Base-by-base conservation (phyloP, 1,140 invertebrate genomes). In the Streblospio benedicti region DNA sequence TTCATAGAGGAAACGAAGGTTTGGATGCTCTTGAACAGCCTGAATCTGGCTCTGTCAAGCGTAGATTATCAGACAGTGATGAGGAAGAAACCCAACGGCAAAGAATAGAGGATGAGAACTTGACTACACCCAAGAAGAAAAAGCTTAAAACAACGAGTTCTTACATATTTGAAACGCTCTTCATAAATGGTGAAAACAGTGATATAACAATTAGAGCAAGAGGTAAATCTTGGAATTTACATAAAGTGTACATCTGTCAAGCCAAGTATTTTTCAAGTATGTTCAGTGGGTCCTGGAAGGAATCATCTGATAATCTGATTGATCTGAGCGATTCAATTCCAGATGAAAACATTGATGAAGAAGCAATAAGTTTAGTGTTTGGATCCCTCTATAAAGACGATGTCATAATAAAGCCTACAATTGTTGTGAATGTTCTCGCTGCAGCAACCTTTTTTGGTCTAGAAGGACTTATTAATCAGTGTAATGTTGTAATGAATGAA, bases 251-350 rank as follows among this genome's bases (percentile, higher is more conserved):
- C 72, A 79, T 89, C 38, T 85, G 83, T 67, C 87, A 85, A 79
- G 83, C 84, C 77, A 33, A 28, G 18, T 90, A 89, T 71, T 90
- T 90, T 77, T 81, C 83, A 14, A 88, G 86, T 70, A 90, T 91
- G 88, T 90, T 91, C 76, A 87, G 84, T 69, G 88, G 88, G 4
- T 83, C 84, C 12, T 91, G 89, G 89, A 82, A 81, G 69, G 89
- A 91, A 75, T 80, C 85, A 2, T 81, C 82, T 53, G 82, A 87
- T 73, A 81, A 82, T 57, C 76, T 83, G 51, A 83, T 91, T 43
- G 78, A 77, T 41, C 85, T 91, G 57, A 83, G 87, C 74, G n/a
- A n/a, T n/a, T n/a, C n/a, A n/a, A 85, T 90, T 30, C 78, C 83
- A 2, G 88, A 91, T 81, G 83, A 85, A 27, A 84, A 86, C 57